Evolutionary conservation across 2,113 vertebrate genomes (phyloP), one percentile per base, ranked within the genome.

Genomic region (Petrocephalus microphthalmus): DNA sequence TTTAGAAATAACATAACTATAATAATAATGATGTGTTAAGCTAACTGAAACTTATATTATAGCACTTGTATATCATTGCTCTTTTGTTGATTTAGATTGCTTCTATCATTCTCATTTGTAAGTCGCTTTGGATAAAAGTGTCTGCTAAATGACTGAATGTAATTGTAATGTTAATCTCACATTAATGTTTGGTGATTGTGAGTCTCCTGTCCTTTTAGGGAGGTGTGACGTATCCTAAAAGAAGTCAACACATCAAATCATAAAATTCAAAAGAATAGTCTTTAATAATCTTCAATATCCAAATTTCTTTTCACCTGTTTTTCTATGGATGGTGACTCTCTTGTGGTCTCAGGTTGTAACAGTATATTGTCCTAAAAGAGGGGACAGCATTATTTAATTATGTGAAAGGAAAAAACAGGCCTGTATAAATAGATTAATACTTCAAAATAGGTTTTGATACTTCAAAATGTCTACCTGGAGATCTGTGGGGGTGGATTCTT

Each of bases 251-350:
- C 37, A 49, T 49, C 33, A 84, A 42, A 42, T 84, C 81, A 33
- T 84, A 22, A 84, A 84, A 84, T 45, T 84, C 81, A 33, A 84
- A 84, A 83, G 81, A 83, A 83, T 83, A 83, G 81, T 42, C 81
- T 83, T 83, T 84, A 13, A 49, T 49, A 42, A 84, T 84, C 81
- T 45, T 84, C 81, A 37, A 45, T 84, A 84, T 84, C 81, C 81
- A 84, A 20, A 49, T 84, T 33, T 49, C 81, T 84, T 84, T 49
- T 84, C 81, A 84, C 81, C 81, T 84, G 81, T 37, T 84, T 84
- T 84, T 84, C 81, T 84, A 49, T 84, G 81, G 81, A 84, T 84
- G 81, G 81, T 84, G 45, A 49, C 81, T 84, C 81, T 84, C 81
- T 84, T 84, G 81, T 84, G 81, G 81, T 84, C 81, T 84, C 81